phyloP scores from a whole-genome alignment of 1,140 invertebrate genomes.

The Leptinotarsa undecemlineata region DNA sequence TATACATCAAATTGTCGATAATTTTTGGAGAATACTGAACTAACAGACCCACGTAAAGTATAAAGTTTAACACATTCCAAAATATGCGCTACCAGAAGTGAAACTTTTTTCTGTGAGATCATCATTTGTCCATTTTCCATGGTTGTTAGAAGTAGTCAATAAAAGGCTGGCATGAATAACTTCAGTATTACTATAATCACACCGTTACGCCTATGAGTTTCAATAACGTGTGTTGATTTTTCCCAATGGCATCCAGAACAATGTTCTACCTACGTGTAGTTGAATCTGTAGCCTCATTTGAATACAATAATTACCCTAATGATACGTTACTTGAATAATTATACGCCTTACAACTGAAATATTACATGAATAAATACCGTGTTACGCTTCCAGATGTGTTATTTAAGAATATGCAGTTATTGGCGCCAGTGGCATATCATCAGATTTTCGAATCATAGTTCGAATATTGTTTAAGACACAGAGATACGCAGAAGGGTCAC shows the following conservation, averaged over 20 bases:
- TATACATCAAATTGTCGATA: too few relatives aligned
- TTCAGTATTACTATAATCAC: background rate
- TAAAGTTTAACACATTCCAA: too few relatives aligned
- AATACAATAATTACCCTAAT: slow-evolving; percentile 8
- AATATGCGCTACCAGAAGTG: too few relatives aligned
- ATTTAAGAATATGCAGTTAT: background rate
- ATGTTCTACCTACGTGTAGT: slow-evolving; percentile 5
- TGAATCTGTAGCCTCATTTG: background rate
- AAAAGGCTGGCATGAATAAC: too few relatives aligned
- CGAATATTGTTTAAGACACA: too few relatives aligned
- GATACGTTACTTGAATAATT: background rate
- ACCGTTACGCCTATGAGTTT: background rate
- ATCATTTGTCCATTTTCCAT: too few relatives aligned
- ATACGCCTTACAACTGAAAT: slow-evolving; percentile 3
- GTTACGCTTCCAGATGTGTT: slow-evolving; percentile 5
- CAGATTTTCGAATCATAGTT: too few relatives aligned
- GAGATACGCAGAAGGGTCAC: too few relatives aligned
- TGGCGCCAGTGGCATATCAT: background rate
- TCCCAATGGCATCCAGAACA: background rate
- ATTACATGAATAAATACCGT: slow-evolving; percentile 8
- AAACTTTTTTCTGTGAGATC: too few relatives aligned
- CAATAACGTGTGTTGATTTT: slow-evolving; percentile 3
- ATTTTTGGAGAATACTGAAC: too few relatives aligned
- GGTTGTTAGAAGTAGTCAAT: too few relatives aligned
- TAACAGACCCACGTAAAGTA: too few relatives aligned